Conservation (phyloP, 2,113 vertebrate genomes). For the Entelurus aequoreus region DNA sequence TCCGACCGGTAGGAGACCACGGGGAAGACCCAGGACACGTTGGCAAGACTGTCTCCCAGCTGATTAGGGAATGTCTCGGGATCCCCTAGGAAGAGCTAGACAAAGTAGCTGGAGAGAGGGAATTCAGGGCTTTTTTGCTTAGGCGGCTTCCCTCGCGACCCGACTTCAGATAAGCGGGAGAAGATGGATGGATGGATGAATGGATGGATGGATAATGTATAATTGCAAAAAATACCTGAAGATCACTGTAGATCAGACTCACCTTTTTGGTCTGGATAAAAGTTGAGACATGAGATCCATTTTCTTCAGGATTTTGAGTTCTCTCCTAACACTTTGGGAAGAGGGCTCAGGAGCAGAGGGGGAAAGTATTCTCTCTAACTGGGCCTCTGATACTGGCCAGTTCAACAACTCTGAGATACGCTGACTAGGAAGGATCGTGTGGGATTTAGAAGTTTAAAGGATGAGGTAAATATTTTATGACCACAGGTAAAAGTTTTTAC, state of each 20-base stretch:
- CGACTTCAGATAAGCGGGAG: too few species aligned
- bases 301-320: slow-evolving; percentile 89
- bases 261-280: slow-evolving; percentile 83
- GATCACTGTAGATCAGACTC: slow-evolving; percentile 41
- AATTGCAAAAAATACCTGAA: neutral
- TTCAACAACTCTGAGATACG: slow-evolving; percentile 77
- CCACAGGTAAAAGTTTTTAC: slow-evolving; percentile 16
- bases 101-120: too few species aligned
- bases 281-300: slow-evolving; percentile 81
- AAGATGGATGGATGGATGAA: too few species aligned
- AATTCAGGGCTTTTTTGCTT: too few species aligned
- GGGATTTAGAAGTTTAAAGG: neutral
- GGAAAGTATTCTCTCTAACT: slow-evolving; percentile 71
- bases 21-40: too few species aligned
- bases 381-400: slow-evolving; percentile 76
- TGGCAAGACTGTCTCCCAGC: too few species aligned
- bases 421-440: slow-evolving; percentile 67
- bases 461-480: neutral
- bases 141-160: too few species aligned
- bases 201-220: neutral
- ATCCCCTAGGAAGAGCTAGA: too few species aligned
- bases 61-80: too few species aligned
- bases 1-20: too few species aligned
- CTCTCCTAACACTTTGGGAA: slow-evolving; percentile 74
- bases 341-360: slow-evolving; percentile 74